Conservation (phyloP, 2,888 invertebrate species). For the Dermolepida albohirtum region DNA sequence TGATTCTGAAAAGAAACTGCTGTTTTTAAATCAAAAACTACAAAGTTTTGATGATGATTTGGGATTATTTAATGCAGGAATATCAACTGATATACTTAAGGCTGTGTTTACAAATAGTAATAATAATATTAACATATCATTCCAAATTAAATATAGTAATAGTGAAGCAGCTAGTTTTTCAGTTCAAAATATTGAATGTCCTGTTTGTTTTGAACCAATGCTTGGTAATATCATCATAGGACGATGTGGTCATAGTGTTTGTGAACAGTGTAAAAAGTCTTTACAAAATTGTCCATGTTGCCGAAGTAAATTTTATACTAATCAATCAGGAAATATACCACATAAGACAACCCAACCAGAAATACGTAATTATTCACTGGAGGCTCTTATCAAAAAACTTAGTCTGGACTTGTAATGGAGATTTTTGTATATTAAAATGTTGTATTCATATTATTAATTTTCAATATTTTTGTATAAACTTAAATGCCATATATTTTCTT, state of each 20-base stretch:
- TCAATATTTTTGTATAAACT: conserved; percentile 1
- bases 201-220: conserved; percentile 34
- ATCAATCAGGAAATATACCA: background rate
- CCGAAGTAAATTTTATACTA: conserved; percentile 1
- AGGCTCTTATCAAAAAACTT: conserved; percentile 23
- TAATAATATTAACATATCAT: conserved; percentile 4
- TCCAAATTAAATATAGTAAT: conserved; percentile 18
- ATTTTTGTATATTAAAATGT: background rate
- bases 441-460: background rate
- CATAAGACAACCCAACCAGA: background rate
- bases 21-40: conserved; percentile 36
- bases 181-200: conserved; percentile 19
- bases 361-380: conserved; percentile 32
- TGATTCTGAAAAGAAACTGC: conserved; percentile 17
- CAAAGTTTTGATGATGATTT: conserved; percentile 32
- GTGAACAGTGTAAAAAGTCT: conserved; percentile 18
- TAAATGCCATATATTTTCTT: background rate
- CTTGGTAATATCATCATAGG: conserved; percentile 26
- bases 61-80: conserved; percentile 2
- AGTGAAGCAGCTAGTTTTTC: conserved; percentile 7
- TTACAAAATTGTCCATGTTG: conserved; percentile 29
- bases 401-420: background rate
- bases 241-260: conserved; percentile 31
- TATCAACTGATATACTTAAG: conserved; percentile 10
- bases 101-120: conserved; percentile 11